Conservation (phyloP, 2,888 invertebrate species). For the Adelognathus sp. region DNA sequence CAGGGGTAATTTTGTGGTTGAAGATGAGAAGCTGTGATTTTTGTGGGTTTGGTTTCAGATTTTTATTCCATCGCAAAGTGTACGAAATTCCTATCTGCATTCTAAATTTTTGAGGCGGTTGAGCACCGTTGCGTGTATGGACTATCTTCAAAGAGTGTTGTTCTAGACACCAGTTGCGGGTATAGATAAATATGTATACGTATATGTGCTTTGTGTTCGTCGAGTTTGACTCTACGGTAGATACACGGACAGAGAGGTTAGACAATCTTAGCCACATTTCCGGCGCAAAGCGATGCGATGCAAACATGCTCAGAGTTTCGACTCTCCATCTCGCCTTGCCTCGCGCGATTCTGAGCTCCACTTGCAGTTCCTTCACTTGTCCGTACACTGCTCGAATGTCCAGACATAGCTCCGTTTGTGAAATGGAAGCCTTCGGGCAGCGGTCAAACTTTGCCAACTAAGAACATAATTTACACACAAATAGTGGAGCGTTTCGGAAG, state of each 20-base stretch:
- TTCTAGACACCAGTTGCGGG: not conserved
- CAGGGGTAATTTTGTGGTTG: too few relatives aligned
- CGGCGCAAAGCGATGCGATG: constrained; percentile 38
- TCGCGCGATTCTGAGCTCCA: not conserved
- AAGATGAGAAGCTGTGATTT: too few relatives aligned
- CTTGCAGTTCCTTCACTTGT: not conserved
- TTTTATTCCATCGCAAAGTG: too few relatives aligned
- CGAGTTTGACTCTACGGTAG: constrained; percentile 2
- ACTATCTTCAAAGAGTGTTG: constrained; percentile 10
- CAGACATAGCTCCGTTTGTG: not conserved
- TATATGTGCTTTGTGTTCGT: not conserved
- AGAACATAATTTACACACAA: constrained; percentile 42
- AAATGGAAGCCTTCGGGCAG: not conserved
- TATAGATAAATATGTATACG: constrained; percentile 2
- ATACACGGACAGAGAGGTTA: not conserved
- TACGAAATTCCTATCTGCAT: too few relatives aligned
- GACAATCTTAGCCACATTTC: constrained; percentile 40
- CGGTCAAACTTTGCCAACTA: constrained; percentile 36
- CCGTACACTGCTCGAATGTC: not conserved
- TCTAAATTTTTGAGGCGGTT: too few relatives aligned
- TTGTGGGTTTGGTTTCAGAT: too few relatives aligned
- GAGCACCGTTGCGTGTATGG: too few relatives aligned
- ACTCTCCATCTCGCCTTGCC: not conserved
- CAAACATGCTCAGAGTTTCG: constrained; percentile 27
- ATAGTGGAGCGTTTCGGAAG: constrained; percentile 28